A percentile compares a stretch with the other conserved stretches of the same genome.
phyloP scores from a whole-genome alignment of 2,888 invertebrate species.

The Abrostola triplasia region DNA sequence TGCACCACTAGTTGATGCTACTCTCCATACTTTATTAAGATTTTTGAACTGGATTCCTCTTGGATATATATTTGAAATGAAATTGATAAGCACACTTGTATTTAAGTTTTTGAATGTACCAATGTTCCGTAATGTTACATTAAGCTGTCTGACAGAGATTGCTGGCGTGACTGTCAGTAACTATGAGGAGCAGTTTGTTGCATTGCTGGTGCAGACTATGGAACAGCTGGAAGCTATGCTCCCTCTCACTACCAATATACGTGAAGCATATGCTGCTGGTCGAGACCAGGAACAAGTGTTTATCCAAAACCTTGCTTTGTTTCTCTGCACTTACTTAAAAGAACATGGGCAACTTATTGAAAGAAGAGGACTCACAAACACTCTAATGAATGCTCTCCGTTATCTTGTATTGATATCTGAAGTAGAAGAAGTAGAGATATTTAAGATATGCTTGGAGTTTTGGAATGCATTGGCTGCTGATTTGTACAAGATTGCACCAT shows the following conservation, averaged over 20 bases:
- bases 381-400: constrained; percentile 94
- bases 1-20: constrained; percentile 98
- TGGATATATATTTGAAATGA: constrained; percentile 99
- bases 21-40: constrained; percentile 97
- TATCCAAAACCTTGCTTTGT: constrained; percentile 99
- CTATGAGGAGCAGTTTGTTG: constrained; percentile 97
- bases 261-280: constrained; percentile 97
- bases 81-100: constrained; percentile 97
- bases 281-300: constrained; percentile 99
- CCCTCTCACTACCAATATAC: constrained; percentile 96
- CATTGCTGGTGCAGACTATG: constrained; percentile 97
- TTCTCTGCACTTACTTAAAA: constrained; percentile 98
- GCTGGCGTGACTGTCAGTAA: constrained; percentile 96
- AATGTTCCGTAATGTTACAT: constrained; percentile 98
- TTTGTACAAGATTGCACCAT: constrained; percentile 96
- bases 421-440: constrained; percentile 99
- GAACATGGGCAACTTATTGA: constrained; percentile 97
- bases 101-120: constrained; percentile 99
- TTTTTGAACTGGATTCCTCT: constrained; percentile 99
- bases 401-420: constrained; percentile 97
- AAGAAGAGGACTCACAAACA: constrained; percentile 92
- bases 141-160: constrained; percentile 99
- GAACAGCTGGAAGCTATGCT: constrained; percentile 97
- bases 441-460: constrained; percentile 99
- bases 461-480: constrained; percentile 98